Base-by-base conservation (phyloP, 1,140 invertebrate species). In the Drosophila auraria region DNA sequence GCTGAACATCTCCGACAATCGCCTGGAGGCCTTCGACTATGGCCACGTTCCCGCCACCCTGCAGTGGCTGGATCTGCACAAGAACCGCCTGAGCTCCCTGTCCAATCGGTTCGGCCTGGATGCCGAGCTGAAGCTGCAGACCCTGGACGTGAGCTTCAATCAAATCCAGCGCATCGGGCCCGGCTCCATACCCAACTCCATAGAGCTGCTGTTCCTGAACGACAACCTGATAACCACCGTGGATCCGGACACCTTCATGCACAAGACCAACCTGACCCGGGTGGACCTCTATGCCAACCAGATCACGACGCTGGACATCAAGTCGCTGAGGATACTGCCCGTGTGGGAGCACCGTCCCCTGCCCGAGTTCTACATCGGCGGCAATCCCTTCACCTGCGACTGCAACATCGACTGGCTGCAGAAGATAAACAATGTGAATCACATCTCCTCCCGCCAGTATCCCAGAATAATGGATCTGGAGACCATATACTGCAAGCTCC, bases 1-100 rank as follows among this genome's bases (percentile, higher is more conserved):
- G 97, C 93, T 99, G 27, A 99, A 98, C 94, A 96, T 98, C 65
- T 98, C 97, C 27, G 97, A 97, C 93, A 99, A 99, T 94, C 95
- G 96, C 83, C 94, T 99, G 78, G 95, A 97, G 82, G 96, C 96
- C 95, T 98, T 99, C 94, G 97, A 98, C 93, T 98, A 98, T 93
- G 95, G 96, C 15, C 94, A 98, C 61, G 95, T 98, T 53, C 97
- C 98, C 0, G 92, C 93, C 50, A 96, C 95, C 71, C 94, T 98
- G 64, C 96, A 97, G 82, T 98, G 97, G 97, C 93, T 99, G 47
- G 97, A 98, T 93, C 94, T 99, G 82, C 97, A 98, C 93, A 96
- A 96, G 87, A 99, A 99, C 93, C 95, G 96, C 86, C 96, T 98
- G 70, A 95, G 95, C 87, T 96, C 97, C 83, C 94, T 99, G 1